Evolutionary conservation across 2,797 vertebrate genomes (phyloP).

Genomic region (Cossypha niveicapilla): DNA sequence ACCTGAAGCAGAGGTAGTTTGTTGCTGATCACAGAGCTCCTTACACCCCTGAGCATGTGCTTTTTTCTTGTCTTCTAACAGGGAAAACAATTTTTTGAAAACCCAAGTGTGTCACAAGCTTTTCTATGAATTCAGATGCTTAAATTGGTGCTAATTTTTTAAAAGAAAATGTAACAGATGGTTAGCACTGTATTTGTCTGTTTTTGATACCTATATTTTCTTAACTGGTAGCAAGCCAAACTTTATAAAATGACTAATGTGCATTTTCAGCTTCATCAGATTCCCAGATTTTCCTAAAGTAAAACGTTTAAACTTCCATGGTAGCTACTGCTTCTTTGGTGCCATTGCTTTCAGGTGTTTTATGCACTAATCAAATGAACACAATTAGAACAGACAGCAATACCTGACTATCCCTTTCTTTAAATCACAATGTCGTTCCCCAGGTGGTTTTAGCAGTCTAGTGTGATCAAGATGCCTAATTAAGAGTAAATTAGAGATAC

Average conservation of each 20-base stretch:
- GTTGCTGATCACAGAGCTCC: neutral
- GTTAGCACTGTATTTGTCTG: conserved; percentile 50
- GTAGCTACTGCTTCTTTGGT: conserved; percentile 4
- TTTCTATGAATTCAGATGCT: conserved; percentile 63
- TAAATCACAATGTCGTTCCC: neutral
- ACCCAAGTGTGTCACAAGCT: conserved; percentile 6
- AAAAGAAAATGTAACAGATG: conserved; percentile 47
- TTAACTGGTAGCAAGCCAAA: conserved; percentile 42
- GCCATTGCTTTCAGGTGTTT: neutral
- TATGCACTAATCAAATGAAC: neutral
- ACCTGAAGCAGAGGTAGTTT: neutral
- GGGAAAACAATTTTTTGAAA: conserved; percentile 6
- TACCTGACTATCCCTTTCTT: neutral
- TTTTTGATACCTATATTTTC: conserved; percentile 67
- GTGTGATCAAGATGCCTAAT: neutral
- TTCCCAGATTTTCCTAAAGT: conserved; percentile 9
- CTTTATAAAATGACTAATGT: conserved; percentile 37
- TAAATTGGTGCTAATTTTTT: conserved; percentile 69
- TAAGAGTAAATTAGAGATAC: neutral
- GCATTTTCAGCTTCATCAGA: conserved; percentile 31
- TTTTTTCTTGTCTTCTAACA: neutral
- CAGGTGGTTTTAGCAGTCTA: neutral
- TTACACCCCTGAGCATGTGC: neutral
- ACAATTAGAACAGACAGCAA: neutral
- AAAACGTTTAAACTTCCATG: neutral